A percentile compares a stretch with the other conserved stretches of the same genome.
These are phyloP conservation scores for Bufotes viridis DNA, from an alignment of 2,797 vertebrate genomes.

Conservation along the genomic window DNA sequence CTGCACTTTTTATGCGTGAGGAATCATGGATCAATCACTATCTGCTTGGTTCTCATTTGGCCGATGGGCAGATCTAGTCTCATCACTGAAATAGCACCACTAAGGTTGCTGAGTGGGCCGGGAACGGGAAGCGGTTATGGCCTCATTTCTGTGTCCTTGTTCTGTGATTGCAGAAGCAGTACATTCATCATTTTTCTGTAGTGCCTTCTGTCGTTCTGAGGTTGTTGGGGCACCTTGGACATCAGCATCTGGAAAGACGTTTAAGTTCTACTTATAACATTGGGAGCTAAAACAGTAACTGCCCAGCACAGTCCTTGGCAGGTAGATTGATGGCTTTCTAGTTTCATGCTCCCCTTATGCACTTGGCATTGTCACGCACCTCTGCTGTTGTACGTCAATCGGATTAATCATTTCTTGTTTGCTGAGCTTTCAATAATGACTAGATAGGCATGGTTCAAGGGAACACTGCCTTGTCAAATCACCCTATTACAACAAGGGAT, in stretches of 20 bases:
- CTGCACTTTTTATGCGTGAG: not conserved
- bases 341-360: conserved; percentile 32
- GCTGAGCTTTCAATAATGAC: conserved; percentile 13
- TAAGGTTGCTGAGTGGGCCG: not conserved
- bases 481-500: not conserved
- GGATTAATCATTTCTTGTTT: conserved; percentile 49
- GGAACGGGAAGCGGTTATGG: conserved; percentile 11
- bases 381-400: conserved; percentile 33
- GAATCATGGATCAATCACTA: not conserved
- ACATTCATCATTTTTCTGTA: conserved; percentile 47
- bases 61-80: not conserved
- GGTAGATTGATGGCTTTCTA: conserved; percentile 50
- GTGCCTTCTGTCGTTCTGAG: conserved; percentile 19
- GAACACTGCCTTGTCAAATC: conserved; percentile 7
- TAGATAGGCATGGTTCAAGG: conserved; percentile 14
- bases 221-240: conserved; percentile 40
- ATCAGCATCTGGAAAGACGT: conserved; percentile 14
- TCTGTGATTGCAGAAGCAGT: conserved; percentile 38
- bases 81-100: not conserved
- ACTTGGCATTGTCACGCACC: conserved; percentile 10
- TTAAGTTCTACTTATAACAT: conserved; percentile 31
- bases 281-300: conserved; percentile 18
- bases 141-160: conserved; percentile 51
- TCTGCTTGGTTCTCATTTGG: not conserved
- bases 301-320: conserved; percentile 35